Evolutionary conservation across 2,888 invertebrate species (phyloP).

Genomic region (Cheilosia soror): DNA sequence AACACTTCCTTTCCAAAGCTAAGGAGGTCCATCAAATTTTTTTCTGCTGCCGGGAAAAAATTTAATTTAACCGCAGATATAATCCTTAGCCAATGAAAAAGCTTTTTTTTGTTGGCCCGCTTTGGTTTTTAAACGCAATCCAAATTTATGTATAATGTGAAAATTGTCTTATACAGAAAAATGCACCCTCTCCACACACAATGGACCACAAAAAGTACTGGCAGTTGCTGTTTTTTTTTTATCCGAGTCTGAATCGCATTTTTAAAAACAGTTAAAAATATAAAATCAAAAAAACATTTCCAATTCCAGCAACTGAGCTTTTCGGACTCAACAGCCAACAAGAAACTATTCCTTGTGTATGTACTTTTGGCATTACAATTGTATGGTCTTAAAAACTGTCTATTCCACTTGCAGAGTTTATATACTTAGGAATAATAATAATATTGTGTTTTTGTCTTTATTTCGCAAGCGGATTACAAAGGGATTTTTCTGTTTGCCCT

Average conservation of each 20-base stretch:
- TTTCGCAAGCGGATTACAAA: slow-evolving; percentile 57
- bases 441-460: slow-evolving; percentile 42
- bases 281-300: slow-evolving; percentile 33
- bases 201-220: slow-evolving; percentile 16
- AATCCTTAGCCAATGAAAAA: background rate
- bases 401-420: background rate
- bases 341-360: slow-evolving; percentile 7
- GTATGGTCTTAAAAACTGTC: slow-evolving; percentile 4
- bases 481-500: slow-evolving; percentile 26
- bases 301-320: background rate
- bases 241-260: background rate
- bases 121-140: slow-evolving; percentile 36
- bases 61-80: slow-evolving; percentile 10
- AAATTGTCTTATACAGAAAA: slow-evolving; percentile 34
- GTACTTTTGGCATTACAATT: slow-evolving; percentile 35
- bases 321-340: slow-evolving; percentile 1
- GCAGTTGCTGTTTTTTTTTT: slow-evolving; percentile 11
- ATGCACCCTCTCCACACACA: slow-evolving; percentile 2
- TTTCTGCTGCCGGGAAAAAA: background rate
- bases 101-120: background rate
- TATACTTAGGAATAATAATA: slow-evolving; percentile 28
- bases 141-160: slow-evolving; percentile 40
- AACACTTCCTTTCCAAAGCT: no score
- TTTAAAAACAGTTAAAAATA: slow-evolving; percentile 1
- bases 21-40: background rate